Evolutionary conservation across 2,113 vertebrate species (phyloP).

Genomic region (Tricholaema leucomelas): DNA sequence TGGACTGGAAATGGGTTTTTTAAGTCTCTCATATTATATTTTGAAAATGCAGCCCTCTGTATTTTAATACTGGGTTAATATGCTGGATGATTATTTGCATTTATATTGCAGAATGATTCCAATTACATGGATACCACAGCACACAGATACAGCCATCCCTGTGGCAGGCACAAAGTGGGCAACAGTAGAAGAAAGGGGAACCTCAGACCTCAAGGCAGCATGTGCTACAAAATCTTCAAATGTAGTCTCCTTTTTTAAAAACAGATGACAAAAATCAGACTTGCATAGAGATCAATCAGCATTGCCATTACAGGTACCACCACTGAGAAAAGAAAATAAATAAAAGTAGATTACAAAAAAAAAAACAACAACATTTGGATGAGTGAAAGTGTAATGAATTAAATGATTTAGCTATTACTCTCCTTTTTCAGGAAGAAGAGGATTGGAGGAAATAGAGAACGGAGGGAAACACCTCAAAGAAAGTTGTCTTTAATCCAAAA

Average conservation of each 20-base stretch:
- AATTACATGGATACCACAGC: background rate
- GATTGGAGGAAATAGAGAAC: background rate
- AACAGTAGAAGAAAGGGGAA: background rate
- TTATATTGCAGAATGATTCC: constrained; percentile 17
- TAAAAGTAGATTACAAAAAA: background rate
- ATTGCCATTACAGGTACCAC: background rate
- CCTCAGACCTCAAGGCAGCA: background rate
- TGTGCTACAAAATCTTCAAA: background rate
- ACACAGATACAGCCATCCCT: background rate
- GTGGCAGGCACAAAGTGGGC: background rate
- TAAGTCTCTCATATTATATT: background rate
- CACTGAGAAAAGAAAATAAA: no score
- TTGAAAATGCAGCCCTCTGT: background rate
- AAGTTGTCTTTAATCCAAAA: constrained; percentile 24
- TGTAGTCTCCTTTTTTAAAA: background rate
- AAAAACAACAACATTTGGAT: background rate
- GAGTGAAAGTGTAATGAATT: background rate
- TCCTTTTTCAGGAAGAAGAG: background rate
- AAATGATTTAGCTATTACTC: background rate
- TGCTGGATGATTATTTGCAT: constrained; percentile 10
- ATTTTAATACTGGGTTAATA: constrained; percentile 31
- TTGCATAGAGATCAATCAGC: background rate
- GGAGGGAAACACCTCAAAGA: background rate
- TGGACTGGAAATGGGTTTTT: background rate
- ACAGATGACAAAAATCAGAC: background rate